Evolutionary conservation across 1,140 invertebrate genomes (phyloP).

Genomic region (Metaphire vulgaris): DNA sequence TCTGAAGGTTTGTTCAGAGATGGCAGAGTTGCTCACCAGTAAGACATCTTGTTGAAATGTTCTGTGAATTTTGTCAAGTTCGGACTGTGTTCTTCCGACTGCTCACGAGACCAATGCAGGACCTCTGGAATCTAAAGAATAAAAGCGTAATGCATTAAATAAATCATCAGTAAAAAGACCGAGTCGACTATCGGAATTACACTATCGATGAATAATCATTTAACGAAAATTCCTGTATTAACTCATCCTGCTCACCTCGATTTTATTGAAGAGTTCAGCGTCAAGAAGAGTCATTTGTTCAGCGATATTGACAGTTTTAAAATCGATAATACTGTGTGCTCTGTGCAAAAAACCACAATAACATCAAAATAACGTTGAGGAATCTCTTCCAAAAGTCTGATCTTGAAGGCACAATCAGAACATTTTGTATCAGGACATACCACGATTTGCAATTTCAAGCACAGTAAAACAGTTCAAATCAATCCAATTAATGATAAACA

Average conservation of each 20-base stretch:
- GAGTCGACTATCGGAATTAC: slow-evolving; percentile 1
- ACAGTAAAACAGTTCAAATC: too few relatives aligned
- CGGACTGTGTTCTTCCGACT: slow-evolving; percentile 90
- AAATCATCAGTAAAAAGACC: slow-evolving; percentile 14
- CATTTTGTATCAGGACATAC: too few relatives aligned
- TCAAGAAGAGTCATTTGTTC: slow-evolving; percentile 98
- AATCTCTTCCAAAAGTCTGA: too few relatives aligned
- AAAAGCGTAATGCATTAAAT: not conserved
- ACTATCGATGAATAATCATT: too few relatives aligned
- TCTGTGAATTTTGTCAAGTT: slow-evolving; percentile 95
- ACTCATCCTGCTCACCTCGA: slow-evolving; percentile 71
- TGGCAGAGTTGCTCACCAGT: slow-evolving; percentile 65
- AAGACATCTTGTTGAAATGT: slow-evolving; percentile 99
- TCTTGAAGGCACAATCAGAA: too few relatives aligned
- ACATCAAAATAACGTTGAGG: not conserved
- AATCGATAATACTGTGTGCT: slow-evolving; percentile 64
- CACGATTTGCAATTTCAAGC: too few relatives aligned
- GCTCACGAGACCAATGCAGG: slow-evolving; percentile 91
- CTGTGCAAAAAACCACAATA: slow-evolving; percentile 48
- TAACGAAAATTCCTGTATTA: too few relatives aligned
- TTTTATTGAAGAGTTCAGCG: slow-evolving; percentile 88
- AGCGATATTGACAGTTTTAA: slow-evolving; percentile 84
- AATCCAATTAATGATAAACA: too few relatives aligned
- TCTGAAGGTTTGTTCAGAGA: too few relatives aligned
- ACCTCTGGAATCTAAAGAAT: slow-evolving; percentile 69